phyloP scores from a whole-genome alignment of 2,113 vertebrate species.

The Serinus canaria region DNA sequence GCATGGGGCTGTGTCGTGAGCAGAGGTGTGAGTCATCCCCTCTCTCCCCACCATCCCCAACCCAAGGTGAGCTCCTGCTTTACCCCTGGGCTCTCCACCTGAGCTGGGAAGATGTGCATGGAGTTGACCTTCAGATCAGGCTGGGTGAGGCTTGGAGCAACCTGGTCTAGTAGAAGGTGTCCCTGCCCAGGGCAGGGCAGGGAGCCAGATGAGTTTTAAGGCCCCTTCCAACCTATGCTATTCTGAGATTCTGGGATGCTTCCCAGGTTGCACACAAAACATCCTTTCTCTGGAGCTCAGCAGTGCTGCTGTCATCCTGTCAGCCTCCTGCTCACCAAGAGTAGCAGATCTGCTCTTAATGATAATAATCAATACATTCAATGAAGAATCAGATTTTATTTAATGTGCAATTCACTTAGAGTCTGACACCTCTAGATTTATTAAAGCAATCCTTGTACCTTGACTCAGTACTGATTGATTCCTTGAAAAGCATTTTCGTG shows the following conservation, averaged over 20 bases:
- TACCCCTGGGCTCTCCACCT: too few relatives aligned
- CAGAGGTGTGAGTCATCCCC: neutral
- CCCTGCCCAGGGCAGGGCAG: neutral
- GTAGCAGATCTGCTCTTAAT: neutral
- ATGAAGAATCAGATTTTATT: slow-evolving; percentile 9
- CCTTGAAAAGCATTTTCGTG: neutral
- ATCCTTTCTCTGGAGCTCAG: neutral
- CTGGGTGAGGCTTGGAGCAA: accelerated
- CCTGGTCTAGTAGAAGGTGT: neutral
- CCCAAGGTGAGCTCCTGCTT: neutral
- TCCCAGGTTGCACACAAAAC: neutral
- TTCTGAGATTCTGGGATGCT: neutral
- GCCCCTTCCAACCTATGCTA: neutral
- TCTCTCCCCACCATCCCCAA: neutral
- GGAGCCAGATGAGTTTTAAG: neutral
- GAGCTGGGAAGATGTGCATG: neutral
- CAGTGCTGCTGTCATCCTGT: neutral
- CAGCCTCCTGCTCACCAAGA: neutral
- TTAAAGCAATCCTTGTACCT: neutral
- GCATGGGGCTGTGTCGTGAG: neutral
- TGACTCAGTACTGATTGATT: neutral
- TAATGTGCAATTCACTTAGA: slow-evolving; percentile 1
- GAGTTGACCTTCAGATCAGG: neutral
- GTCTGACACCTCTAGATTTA: slow-evolving; percentile 14
- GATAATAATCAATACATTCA: slow-evolving; percentile 7